Base-by-base conservation (phyloP, 2,888 invertebrate species). In the Lasioglossum figueresi region DNA sequence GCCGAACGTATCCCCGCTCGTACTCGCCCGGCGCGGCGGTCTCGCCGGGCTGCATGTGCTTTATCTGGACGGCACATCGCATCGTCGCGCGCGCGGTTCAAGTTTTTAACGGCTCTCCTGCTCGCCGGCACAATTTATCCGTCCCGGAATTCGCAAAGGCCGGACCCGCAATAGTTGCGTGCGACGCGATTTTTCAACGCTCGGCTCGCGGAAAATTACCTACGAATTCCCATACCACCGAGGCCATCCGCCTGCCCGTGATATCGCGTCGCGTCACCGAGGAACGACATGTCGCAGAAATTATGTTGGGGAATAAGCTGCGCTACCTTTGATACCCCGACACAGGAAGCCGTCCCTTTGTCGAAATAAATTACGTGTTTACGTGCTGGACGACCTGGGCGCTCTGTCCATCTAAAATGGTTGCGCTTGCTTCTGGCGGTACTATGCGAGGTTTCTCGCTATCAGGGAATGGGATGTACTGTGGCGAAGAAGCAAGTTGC, bases 51-150 rank as follows among this genome's bases (percentile, higher is more conserved):
- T 59, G 79, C 73, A 8, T 23, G 70, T 59, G 75, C 59, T 84
- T 73, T 83, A 83, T 83, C 83, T 70, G 68, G 19, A n/a, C 72
- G 34, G 12, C 66, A n/a, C 10, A 66, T 83, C 82, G 34, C 16
- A 66, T 83, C 82, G 34, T 10, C 31, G 31, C 31, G 43, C 63
- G 34, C 66, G 23, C 6, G 12, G 23, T 59, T 75, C 31, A 59
- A 80, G 75, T 59, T 80, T 83, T 75, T 52, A 77, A 83, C 56
- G 45, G 76, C 63, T 40, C 34, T 37, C 16, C 23, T 27, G 34
- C 12, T 63, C 52, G n/a, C 34, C 4, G 34, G 10, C 2, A 43
- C 72, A 37, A 73, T 83, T 76, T 56, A 73, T 72, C 23, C 63
- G 48, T 14, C 16, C n/a, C 23, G 63, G 71, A 63, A 71, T 83